Evolutionary conservation across 1,140 invertebrate species (phyloP).

Genomic region (Dermatophagoides farinae): DNA sequence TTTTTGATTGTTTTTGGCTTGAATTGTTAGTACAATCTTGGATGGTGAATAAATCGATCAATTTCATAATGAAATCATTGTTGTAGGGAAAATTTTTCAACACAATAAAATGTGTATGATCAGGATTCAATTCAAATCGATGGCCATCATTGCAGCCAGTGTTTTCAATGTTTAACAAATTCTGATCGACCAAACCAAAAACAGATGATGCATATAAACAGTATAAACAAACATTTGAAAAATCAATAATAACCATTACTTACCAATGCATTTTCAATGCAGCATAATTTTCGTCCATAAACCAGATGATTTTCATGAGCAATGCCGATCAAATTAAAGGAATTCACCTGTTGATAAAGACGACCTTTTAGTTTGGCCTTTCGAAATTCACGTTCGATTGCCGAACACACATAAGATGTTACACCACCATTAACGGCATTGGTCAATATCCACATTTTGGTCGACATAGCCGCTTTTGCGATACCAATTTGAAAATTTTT

Average conservation of each 20-base stretch:
- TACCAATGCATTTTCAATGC: neutral
- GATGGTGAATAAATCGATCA: constrained; percentile 15
- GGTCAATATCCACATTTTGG: constrained; percentile 30
- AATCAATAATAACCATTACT: neutral
- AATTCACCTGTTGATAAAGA: constrained; percentile 10
- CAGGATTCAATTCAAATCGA: constrained; percentile 20
- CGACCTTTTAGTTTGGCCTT: constrained; percentile 16
- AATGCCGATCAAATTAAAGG: constrained; percentile 15
- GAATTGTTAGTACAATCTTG: neutral
- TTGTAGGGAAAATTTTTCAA: constrained; percentile 19
- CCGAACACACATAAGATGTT: constrained; percentile 26
- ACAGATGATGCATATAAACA: neutral
- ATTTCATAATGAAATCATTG: constrained; percentile 18
- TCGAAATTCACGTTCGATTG: constrained; percentile 23
- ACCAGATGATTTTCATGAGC: constrained; percentile 14
- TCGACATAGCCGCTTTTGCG: constrained; percentile 25
- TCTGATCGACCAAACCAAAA: neutral
- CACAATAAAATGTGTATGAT: constrained; percentile 20
- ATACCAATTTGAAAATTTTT: constrained; percentile 21
- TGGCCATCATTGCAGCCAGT: constrained; percentile 18
- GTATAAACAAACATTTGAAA: neutral
- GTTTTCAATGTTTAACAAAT: constrained; percentile 18
- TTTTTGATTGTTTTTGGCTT: neutral
- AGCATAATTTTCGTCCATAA: constrained; percentile 12
- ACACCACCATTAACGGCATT: constrained; percentile 26